A percentile compares a stretch with the other conserved stretches of the same genome.
phyloP scores from a whole-genome alignment of 2,888 invertebrate species.

The Hydraecia micacea region DNA sequence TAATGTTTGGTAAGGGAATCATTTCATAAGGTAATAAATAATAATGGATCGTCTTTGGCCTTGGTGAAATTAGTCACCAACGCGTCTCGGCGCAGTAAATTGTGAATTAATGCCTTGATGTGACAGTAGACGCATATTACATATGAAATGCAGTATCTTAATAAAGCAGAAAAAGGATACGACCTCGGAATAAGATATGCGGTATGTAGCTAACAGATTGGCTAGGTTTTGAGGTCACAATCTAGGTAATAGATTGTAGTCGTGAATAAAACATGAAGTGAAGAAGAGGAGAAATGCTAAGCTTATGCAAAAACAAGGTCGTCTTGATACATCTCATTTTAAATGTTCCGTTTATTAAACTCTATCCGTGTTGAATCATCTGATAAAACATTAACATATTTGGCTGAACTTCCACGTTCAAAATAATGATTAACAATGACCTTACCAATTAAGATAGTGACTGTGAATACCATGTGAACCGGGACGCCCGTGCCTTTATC shows the following conservation, averaged over 20 bases:
- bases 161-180: conserved; percentile 62
- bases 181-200: conserved; percentile 45
- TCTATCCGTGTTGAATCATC: background rate
- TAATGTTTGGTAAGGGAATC: conserved; percentile 65
- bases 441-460: conserved; percentile 57
- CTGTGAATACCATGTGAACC: conserved; percentile 59
- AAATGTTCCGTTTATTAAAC: conserved; percentile 4
- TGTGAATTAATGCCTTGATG: conserved; percentile 76
- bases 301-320: conserved; percentile 31
- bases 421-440: conserved; percentile 61
- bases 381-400: conserved; percentile 21
- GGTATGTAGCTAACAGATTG: conserved; percentile 35
- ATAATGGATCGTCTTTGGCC: conserved; percentile 88
- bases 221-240: conserved; percentile 50
- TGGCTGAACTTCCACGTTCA: conserved; percentile 20
- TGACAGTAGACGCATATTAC: conserved; percentile 71
- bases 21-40: conserved; percentile 88
- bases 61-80: conserved; percentile 87
- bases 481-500: conserved; percentile 62
- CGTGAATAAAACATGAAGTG: conserved; percentile 48
- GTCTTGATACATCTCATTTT: conserved; percentile 23
- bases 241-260: conserved; percentile 26
- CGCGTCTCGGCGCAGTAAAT: conserved; percentile 72
- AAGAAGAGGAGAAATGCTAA: conserved; percentile 49
- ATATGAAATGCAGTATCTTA: conserved; percentile 63